Evolutionary conservation across 2,113 vertebrate genomes (phyloP), one percentile per base, ranked within the genome.

Genomic region (Phalacrocorax pelagicus): DNA sequence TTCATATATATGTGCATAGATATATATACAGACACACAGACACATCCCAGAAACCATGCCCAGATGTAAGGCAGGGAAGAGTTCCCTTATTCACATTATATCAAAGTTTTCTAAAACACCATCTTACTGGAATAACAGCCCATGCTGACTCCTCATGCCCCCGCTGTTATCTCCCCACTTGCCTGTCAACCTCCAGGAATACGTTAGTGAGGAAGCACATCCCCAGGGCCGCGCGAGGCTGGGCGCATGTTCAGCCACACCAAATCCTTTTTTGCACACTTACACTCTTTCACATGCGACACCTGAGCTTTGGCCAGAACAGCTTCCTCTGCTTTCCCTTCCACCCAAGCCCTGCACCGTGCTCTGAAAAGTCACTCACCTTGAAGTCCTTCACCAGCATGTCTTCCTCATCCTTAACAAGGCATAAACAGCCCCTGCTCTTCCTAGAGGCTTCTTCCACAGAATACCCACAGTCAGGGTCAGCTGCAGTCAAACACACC

Each of bases 11-110:
- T 3, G 4, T 16, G 42, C 6, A n/a, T 17, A 42, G 14, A 32
- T 15, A 61, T 2, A 12, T 44, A 44, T 46, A 22, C 13, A 26
- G 5, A 38, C 1, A 51, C 18, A 42, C 0, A 14, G 1, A 40
- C 4, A 12, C 15, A 38, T 29, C 11, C 24, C 65, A 65, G 51
- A 86, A 88, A 59, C 30, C 12, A 5, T 0, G 5, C 15, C 40
- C 24, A 32, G 38, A 78, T 34, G 63, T 15, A 24, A 55, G 30
- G 12, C 34, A 58, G 15, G 14, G 36, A 58, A 26, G 32, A 59
- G 19, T 42, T 5, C 11, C 44, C 36, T 52, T 12, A 15, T 1
- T 12, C 0, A 0, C 3, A 4, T 23, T 7, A 54, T 0, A 0
- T 5, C 8, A 11, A 54, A 58, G 26, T 18, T 21, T 69, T 44